These are phyloP conservation scores for Scolopax bukidnonensis DNA, from an alignment of 2,797 vertebrate species.

Conservation along the genomic window DNA sequence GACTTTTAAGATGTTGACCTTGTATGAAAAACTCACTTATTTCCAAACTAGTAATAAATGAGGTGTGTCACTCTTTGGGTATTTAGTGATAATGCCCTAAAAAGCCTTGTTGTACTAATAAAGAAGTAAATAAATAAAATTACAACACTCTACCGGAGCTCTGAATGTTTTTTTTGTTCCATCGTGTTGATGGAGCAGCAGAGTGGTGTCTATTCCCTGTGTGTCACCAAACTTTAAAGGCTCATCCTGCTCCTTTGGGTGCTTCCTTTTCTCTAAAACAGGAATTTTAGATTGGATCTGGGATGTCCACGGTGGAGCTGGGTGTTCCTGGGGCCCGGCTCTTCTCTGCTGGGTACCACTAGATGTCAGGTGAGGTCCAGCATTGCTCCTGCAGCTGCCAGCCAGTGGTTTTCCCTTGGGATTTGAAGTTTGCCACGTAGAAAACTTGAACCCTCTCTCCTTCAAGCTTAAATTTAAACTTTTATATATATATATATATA, in stretches of 20 bases:
- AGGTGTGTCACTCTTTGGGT: neutral
- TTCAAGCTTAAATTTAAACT: no score
- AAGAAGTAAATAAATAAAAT: neutral
- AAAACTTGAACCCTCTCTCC: neutral
- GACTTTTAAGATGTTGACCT: neutral
- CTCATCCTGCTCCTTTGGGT: neutral
- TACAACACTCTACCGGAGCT: neutral
- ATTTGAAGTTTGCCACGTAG: neutral
- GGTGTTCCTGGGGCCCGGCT: accelerated
- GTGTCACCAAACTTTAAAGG: neutral
- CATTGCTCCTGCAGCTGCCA: neutral
- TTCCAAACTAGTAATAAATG: neutral
- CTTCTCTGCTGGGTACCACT: neutral
- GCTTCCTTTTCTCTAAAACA: neutral
- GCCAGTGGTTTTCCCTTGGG: neutral
- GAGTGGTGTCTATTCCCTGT: neutral
- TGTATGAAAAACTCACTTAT: neutral
- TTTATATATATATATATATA: neutral
- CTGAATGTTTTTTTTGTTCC: neutral
- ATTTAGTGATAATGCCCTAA: neutral
- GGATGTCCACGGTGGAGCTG: neutral
- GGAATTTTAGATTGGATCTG: neutral
- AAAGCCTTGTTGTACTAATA: neutral
- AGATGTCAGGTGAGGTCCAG: neutral
- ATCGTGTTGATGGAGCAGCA: neutral